Conservation (phyloP, 1,140 invertebrate genomes). For the Apis dorsata region DNA sequence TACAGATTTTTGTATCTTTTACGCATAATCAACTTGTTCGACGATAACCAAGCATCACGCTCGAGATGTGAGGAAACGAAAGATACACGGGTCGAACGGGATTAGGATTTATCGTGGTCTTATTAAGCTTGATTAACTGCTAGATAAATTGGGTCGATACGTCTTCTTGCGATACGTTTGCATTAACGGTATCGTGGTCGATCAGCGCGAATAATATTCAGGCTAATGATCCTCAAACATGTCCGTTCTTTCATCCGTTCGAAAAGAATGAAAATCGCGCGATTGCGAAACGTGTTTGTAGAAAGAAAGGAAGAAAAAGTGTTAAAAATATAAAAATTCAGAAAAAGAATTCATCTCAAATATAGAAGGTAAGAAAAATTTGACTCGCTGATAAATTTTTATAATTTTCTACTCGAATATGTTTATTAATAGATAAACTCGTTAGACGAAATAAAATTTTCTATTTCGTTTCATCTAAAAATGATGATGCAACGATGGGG, state of each 20-base stretch:
- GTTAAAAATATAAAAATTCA: background rate
- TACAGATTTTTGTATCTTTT: too few relatives aligned
- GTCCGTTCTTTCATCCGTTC: background rate
- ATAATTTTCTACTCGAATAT: too few relatives aligned
- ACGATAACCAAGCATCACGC: background rate
- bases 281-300: background rate
- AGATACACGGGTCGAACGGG: background rate
- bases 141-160: conserved; percentile 4
- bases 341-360: too few relatives aligned
- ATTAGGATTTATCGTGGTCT: conserved; percentile 1
- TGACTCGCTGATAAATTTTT: too few relatives aligned
- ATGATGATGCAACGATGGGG: background rate
- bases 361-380: too few relatives aligned
- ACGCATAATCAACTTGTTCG: too few relatives aligned
- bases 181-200: conserved; percentile 20
- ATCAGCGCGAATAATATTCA: conserved; percentile 2
- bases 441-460: too few relatives aligned
- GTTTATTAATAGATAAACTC: too few relatives aligned
- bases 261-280: background rate
- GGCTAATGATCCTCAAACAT: background rate
- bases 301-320: too few relatives aligned
- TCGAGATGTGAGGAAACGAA: background rate
- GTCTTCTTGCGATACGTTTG: conserved; percentile 4
- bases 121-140: conserved; percentile 12
- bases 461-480: background rate